These are phyloP conservation scores for Gibbula magus DNA, from an alignment of 2,888 invertebrate genomes.

Conservation along the genomic window DNA sequence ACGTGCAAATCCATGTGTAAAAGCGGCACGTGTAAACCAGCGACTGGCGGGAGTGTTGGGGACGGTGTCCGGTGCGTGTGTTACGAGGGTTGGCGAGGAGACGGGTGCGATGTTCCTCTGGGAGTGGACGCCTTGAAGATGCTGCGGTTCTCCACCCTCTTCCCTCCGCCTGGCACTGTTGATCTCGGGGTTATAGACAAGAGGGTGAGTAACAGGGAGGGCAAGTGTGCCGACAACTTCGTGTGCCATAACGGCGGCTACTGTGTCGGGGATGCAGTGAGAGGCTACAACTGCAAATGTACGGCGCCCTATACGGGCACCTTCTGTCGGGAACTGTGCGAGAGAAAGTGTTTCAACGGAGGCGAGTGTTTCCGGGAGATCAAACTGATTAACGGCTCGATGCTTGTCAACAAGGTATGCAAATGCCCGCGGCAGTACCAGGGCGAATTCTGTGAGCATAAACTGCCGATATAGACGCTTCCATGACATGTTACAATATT, in stretches of 20 bases:
- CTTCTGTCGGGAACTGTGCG: slow-evolving; percentile 20
- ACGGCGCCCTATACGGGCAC: slow-evolving; percentile 1
- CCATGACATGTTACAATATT: neutral
- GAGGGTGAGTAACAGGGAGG: neutral
- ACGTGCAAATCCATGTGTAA: slow-evolving; percentile 18
- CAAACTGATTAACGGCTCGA: neutral
- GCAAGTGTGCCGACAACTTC: slow-evolving; percentile 19
- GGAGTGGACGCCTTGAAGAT: neutral
- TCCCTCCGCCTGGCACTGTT: neutral
- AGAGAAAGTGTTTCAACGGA: slow-evolving; percentile 17
- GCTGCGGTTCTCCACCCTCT: neutral
- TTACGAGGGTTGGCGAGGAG: neutral
- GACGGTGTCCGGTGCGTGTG: slow-evolving; percentile 1
- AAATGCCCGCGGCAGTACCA: slow-evolving; percentile 7
- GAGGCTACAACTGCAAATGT: slow-evolving; percentile 3
- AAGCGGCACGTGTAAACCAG: neutral
- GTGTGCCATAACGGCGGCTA: slow-evolving; percentile 23
- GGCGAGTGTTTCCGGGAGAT: slow-evolving; percentile 4
- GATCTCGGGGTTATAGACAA: neutral
- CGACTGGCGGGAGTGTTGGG: neutral
- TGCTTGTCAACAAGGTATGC: neutral
- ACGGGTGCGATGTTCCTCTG: neutral
- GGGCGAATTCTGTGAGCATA: slow-evolving; percentile 19
- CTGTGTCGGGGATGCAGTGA: neutral
- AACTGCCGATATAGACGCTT: neutral